Conservation (phyloP, 2,888 invertebrate genomes). For the Synanthedon formicaeformis region DNA sequence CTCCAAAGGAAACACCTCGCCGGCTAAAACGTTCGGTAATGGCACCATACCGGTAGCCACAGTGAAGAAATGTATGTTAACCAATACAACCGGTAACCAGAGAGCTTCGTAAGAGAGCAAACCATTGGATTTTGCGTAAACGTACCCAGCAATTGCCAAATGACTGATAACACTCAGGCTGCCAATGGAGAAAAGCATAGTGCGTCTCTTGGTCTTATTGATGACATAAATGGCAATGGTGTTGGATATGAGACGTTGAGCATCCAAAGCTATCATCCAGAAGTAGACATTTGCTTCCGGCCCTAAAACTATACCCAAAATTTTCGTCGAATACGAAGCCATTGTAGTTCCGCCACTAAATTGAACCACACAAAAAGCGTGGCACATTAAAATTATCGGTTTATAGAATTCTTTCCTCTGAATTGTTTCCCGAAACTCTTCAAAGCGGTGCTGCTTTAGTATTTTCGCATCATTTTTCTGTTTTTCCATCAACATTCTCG, state of each 20-base stretch:
- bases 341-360: conserved; percentile 76
- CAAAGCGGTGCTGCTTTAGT: conserved; percentile 1
- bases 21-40: conserved; percentile 76
- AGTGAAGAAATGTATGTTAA: conserved; percentile 66
- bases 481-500: conserved; percentile 20
- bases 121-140: conserved; percentile 30
- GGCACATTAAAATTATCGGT: conserved; percentile 69
- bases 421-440: conserved; percentile 19
- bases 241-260: conserved; percentile 70
- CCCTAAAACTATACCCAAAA: conserved; percentile 68
- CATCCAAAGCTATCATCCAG: conserved; percentile 74
- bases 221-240: conserved; percentile 70
- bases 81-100: conserved; percentile 56
- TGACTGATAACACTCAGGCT: conserved; percentile 68
- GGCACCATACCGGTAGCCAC: conserved; percentile 72
- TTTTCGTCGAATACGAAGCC: conserved; percentile 74
- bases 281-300: conserved; percentile 70
- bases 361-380: conserved; percentile 73
- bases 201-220: conserved; percentile 69
- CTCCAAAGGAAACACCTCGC: conserved; percentile 74
- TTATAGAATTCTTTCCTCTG: conserved; percentile 62
- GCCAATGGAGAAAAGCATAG: conserved; percentile 70
- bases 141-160: conserved; percentile 54
- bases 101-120: conserved; percentile 29
- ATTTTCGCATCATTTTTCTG: conserved; percentile 14